phyloP scores from a whole-genome alignment of 2,113 vertebrate species.

The Lontra canadensis region DNA sequence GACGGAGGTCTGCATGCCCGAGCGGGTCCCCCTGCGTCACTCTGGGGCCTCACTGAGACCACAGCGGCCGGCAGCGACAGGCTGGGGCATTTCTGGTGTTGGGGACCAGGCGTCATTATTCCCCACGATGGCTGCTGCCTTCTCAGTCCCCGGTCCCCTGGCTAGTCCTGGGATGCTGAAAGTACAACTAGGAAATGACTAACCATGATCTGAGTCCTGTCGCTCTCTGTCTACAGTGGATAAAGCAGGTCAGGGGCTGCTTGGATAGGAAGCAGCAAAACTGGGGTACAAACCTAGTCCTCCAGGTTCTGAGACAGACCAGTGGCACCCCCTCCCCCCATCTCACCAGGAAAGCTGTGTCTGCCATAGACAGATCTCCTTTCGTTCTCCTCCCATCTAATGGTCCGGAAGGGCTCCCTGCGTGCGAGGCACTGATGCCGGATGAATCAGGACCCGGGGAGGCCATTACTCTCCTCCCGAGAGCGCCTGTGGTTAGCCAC shows the following conservation, averaged over 20 bases:
- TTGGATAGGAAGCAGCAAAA: not conserved
- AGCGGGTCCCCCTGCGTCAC: not conserved
- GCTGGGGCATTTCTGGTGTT: not conserved
- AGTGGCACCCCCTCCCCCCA: not conserved
- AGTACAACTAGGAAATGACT: too few species aligned
- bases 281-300: not conserved
- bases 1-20: not conserved
- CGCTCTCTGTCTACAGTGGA: not conserved
- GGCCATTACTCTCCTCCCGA: not conserved
- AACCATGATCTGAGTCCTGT: not conserved
- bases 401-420: conserved; percentile 45
- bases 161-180: not conserved
- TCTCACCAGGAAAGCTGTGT: not conserved
- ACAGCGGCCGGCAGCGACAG: not conserved
- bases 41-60: not conserved
- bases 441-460: not conserved
- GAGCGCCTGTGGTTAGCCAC: not conserved
- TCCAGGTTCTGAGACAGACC: not conserved
- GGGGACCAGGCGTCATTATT: not conserved
- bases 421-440: not conserved
- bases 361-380: not conserved
- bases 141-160: not conserved
- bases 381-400: not conserved
- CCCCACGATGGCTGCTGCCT: not conserved
- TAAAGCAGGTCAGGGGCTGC: not conserved